phyloP scores from a whole-genome alignment of 2,888 invertebrate genomes.

The Meteorus colon region DNA sequence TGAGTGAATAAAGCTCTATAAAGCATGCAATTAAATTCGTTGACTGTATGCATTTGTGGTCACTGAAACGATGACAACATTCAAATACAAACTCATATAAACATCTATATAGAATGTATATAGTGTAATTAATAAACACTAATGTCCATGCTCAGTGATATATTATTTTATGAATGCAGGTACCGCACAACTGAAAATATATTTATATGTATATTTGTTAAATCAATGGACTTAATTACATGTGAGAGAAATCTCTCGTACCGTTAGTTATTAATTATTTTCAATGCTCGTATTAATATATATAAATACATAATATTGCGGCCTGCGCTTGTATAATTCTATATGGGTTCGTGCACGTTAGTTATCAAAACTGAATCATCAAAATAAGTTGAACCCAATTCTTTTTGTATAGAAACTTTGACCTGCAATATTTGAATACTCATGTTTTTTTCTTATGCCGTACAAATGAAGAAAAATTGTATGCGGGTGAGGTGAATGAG shows the following conservation, averaged over 20 bases:
- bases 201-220: background rate
- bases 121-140: slow-evolving; percentile 38
- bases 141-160: background rate
- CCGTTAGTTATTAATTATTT: slow-evolving; percentile 48
- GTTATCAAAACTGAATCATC: no score
- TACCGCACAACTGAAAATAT: slow-evolving; percentile 28
- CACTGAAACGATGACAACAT: slow-evolving; percentile 20
- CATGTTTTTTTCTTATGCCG: no score
- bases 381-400: no score
- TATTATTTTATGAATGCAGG: slow-evolving; percentile 34
- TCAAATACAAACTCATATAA: slow-evolving; percentile 18
- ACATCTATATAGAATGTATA: slow-evolving; percentile 16
- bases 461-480: no score
- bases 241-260: slow-evolving; percentile 46
- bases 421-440: no score
- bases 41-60: slow-evolving; percentile 31
- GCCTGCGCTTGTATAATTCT: background rate
- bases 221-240: slow-evolving; percentile 45
- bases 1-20: slow-evolving; percentile 31
- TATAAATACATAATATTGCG: background rate
- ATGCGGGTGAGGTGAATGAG: no score
- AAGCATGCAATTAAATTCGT: background rate
- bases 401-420: no score
- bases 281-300: slow-evolving; percentile 17
- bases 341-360: no score